phyloP scores from a whole-genome alignment of 2,888 invertebrate genomes.

The Rhyacophila evoluta region DNA sequence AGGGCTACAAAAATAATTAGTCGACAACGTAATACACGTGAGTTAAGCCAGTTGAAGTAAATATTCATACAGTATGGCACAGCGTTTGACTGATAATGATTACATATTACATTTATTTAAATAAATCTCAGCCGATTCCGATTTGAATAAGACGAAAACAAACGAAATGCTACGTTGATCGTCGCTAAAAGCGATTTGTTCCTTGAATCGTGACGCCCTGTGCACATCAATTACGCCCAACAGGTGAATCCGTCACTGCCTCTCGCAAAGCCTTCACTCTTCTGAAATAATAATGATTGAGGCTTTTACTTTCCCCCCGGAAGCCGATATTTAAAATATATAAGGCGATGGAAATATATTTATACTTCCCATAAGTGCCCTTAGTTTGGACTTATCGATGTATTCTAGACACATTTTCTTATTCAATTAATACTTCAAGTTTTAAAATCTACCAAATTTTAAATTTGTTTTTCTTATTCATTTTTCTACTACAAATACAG shows the following conservation, averaged over 20 bases:
- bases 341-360: neutral
- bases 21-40: no score
- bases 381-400: neutral
- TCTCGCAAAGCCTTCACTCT: constrained; percentile 7
- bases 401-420: neutral
- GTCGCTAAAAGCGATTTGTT: neutral
- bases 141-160: no score
- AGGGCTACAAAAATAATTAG: no score
- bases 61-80: no score
- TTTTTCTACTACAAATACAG: no score
- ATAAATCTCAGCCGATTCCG: no score
- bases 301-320: neutral
- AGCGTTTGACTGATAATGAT: no score
- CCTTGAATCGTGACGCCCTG: neutral
- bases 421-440: no score
- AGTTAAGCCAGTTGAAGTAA: no score
- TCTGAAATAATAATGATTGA: constrained; percentile 16
- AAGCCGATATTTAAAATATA: constrained; percentile 23
- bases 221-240: neutral
- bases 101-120: no score
- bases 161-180: neutral
- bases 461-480: no score
- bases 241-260: constrained; percentile 14
- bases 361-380: neutral
- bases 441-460: no score